phyloP scores from a whole-genome alignment of 2,888 invertebrate genomes.

The Hydropsyche betteni region DNA sequence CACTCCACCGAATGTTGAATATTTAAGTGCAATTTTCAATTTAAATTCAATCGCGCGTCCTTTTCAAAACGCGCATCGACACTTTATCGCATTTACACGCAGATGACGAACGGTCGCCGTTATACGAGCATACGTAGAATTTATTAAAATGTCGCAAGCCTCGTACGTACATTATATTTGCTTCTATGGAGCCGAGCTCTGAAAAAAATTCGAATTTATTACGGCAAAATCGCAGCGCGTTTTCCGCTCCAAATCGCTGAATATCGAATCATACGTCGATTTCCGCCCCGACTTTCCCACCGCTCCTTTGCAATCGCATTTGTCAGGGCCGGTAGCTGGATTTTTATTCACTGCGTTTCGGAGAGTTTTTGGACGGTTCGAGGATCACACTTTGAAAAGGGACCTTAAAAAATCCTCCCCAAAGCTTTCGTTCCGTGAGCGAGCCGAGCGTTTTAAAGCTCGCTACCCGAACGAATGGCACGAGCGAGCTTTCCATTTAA shows the following conservation, averaged over 20 bases:
- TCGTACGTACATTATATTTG: no score
- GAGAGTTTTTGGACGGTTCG: neutral
- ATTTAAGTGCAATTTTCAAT: conserved; percentile 1
- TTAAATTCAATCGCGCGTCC: neutral
- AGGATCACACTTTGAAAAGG: neutral
- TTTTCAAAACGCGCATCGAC: neutral
- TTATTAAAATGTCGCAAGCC: no score
- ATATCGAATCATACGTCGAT: conserved; percentile 49
- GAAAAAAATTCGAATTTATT: conserved; percentile 9
- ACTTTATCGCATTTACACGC: no score
- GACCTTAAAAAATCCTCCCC: neutral
- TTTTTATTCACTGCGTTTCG: conserved; percentile 39
- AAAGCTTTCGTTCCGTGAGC: neutral
- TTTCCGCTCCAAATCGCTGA: conserved; percentile 44
- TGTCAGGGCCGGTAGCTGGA: conserved; percentile 30
- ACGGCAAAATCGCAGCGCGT: conserved; percentile 33
- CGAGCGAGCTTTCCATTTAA: conserved; percentile 24
- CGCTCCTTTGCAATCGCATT: conserved; percentile 35
- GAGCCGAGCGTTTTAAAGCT: conserved; percentile 17
- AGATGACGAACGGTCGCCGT: no score
- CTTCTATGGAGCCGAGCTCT: no score
- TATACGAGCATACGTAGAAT: no score
- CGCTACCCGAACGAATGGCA: conserved; percentile 9
- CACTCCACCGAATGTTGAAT: neutral
- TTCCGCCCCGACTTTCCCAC: conserved; percentile 34